These are phyloP conservation scores for Acronicta leporina DNA, from an alignment of 2,888 invertebrate genomes.

Conservation along the genomic window DNA sequence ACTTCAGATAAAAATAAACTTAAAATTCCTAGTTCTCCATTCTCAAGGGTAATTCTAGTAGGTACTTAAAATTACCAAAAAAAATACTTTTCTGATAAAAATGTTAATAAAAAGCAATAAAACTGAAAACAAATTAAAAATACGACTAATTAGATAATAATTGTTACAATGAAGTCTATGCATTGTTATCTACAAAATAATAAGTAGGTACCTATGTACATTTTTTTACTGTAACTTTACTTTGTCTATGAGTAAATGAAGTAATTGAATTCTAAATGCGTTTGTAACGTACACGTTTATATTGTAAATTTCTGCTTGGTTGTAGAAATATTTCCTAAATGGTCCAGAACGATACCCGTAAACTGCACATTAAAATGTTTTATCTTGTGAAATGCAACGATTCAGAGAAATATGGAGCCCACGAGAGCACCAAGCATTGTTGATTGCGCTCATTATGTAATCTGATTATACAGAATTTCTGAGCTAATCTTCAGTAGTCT, in stretches of 20 bases:
- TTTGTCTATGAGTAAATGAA: slow-evolving; percentile 8
- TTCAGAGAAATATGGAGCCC: slow-evolving; percentile 43
- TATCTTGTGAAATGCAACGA: slow-evolving; percentile 44
- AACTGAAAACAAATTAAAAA: no score
- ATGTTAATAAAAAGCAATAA: no score
- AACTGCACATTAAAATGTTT: slow-evolving; percentile 47
- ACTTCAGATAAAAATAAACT: no score
- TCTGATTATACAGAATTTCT: slow-evolving; percentile 57
- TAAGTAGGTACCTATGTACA: background rate
- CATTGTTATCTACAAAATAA: no score
- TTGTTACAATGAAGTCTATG: no score
- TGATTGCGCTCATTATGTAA: slow-evolving; percentile 56
- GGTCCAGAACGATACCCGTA: slow-evolving; percentile 40
- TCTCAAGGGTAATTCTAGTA: no score
- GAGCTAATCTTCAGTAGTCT: slow-evolving; percentile 56
- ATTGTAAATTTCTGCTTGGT: slow-evolving; percentile 18
- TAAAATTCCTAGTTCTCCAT: no score
- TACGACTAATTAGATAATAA: no score
- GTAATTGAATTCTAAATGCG: slow-evolving; percentile 8
- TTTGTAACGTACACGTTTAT: slow-evolving; percentile 4
- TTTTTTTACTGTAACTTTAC: no score
- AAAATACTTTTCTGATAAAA: no score
- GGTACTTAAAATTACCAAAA: no score
- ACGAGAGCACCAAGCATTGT: slow-evolving; percentile 47
- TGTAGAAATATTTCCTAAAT: slow-evolving; percentile 43